Base-by-base conservation (phyloP, 1,140 invertebrate genomes). In the Batillaria attramentaria region DNA sequence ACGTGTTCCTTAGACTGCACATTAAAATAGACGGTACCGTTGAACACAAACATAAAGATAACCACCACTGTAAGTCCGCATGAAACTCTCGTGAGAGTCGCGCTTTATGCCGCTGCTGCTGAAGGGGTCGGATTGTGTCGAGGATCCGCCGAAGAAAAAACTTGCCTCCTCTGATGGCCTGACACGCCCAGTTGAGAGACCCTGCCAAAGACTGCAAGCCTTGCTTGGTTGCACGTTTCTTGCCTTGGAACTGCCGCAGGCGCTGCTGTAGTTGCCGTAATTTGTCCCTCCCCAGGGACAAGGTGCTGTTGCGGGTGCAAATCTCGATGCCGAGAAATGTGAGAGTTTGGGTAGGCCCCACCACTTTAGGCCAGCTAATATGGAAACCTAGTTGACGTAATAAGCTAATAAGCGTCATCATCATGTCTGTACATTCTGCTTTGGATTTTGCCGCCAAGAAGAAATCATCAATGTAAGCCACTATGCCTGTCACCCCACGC, bases 391-490 rank as follows among this genome's bases (percentile, higher is more conserved):
- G 57, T 28, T 62, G 20, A n/a, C 57, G 20, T 16, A 62, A 28
- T 18, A 62, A 28, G 6, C n/a, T 28, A 16, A 62, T 62, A 8
- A 62, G 28, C 20, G 5, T 16, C 8, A 10, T 6, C 57, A 62
- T 13, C 57, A 8, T 10, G 8, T 13, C n/a, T 13, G 6, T 62
- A 72, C 70, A 72, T 33, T 72, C 37, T 28, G 41, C 70, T 16
- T 43, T n/a, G 13, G 70, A 43, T 43, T 37, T 16, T 31, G 28
- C 43, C 20, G 43, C 33, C 8, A 72, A 24, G 13, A 72, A 43
- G n/a, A 72, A 72, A 46, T 72, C 70, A 20, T 72, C 70, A 20
- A 43, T 43, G 41, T 72, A 72, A 28, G 70, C 70, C 4, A 72
- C 33, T 3, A 72, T 41, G 16, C 28, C 33, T n/a, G n/a, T 72